Percentiles rank a stretch among this genome's conserved stretches.
Conservation (phyloP, 2,888 invertebrate genomes). For the Chaitophorus viminalis region DNA sequence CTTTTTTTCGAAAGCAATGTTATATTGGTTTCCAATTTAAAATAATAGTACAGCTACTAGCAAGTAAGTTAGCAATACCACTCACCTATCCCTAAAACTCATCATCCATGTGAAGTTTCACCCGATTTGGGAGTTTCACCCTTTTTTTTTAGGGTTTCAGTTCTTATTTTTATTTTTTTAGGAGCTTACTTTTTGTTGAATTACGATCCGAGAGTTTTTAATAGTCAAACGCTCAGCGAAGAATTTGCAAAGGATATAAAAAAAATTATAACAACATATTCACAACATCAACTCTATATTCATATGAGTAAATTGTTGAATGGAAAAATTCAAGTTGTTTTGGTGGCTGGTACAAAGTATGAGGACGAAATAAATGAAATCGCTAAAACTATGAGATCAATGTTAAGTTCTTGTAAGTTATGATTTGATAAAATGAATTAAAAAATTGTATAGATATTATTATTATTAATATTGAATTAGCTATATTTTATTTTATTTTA, state of each 20-base stretch:
- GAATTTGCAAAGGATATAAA: background rate
- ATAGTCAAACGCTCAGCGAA: background rate
- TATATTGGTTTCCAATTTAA: too few relatives aligned
- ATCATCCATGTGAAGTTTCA: too few relatives aligned
- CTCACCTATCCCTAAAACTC: too few relatives aligned
- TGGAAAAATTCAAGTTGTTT: slow-evolving; percentile 25
- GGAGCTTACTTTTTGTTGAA: slow-evolving; percentile 37
- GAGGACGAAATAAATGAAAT: slow-evolving; percentile 47
- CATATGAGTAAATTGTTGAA: slow-evolving; percentile 33
- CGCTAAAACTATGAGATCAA: background rate
- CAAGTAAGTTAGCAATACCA: too few relatives aligned
- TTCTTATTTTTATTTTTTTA: background rate
- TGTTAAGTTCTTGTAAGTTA: slow-evolving; percentile 19
- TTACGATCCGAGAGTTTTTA: slow-evolving; percentile 1
- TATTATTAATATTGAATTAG: too few relatives aligned
- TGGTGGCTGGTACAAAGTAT: slow-evolving; percentile 3
- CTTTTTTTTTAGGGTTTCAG: too few relatives aligned
- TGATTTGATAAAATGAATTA: background rate
- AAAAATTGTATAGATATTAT: too few relatives aligned
- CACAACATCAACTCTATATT: background rate
- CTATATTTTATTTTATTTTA: too few relatives aligned
- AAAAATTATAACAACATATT: background rate
- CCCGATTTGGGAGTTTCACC: too few relatives aligned
- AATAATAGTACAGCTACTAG: too few relatives aligned
- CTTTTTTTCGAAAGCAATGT: too few relatives aligned